These are phyloP conservation scores for Lysandra bellargus DNA, from an alignment of 2,888 invertebrate species.

Conservation along the genomic window DNA sequence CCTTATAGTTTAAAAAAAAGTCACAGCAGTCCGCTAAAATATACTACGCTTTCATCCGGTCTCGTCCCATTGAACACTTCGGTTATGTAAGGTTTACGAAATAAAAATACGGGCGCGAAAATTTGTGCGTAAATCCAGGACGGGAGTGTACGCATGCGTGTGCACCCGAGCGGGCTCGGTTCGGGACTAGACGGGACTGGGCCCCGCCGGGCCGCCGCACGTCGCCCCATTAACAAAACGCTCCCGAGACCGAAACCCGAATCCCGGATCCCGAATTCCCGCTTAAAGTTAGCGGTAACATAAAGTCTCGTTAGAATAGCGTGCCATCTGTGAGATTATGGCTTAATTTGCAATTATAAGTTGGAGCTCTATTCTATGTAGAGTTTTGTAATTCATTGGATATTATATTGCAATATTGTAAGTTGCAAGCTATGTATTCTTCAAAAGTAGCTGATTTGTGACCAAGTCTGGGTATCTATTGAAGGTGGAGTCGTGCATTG, in stretches of 20 bases:
- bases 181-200: conserved; percentile 54
- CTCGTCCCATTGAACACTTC: conserved; percentile 33
- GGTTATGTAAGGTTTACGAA: conserved; percentile 16
- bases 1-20: conserved; percentile 42
- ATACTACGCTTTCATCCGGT: not conserved
- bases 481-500: not conserved
- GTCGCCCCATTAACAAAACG: not conserved
- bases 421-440: not conserved
- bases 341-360: not conserved
- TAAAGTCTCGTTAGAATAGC: not conserved
- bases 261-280: not conserved
- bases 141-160: conserved; percentile 59
- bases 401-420: not conserved
- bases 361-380: conserved; percentile 14
- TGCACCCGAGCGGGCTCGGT: conserved; percentile 57
- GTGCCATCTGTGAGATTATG: conserved; percentile 1
- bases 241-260: conserved; percentile 22
- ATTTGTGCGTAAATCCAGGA: conserved; percentile 58
- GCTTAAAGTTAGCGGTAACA: not conserved
- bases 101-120: conserved; percentile 33
- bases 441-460: not conserved
- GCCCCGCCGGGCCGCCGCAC: not conserved
- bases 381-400: not conserved
- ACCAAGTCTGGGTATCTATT: not conserved
- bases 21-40: not conserved